phyloP scores from a whole-genome alignment of 2,888 invertebrate genomes.

The Sinopyrophorus schimmeli region DNA sequence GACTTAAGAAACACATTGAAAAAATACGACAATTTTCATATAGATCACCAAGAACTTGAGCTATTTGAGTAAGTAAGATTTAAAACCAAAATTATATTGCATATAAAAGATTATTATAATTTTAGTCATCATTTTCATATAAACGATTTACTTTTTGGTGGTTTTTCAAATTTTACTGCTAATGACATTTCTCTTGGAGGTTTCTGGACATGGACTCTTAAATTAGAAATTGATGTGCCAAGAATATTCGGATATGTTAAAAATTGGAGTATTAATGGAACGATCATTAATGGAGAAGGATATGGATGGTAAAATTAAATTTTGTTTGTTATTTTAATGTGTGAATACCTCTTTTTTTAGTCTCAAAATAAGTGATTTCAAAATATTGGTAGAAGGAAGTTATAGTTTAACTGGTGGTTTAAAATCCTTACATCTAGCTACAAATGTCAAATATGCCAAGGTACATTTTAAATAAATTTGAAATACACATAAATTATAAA shows the following conservation, averaged over 20 bases:
- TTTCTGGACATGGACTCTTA: background rate
- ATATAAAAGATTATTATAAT: background rate
- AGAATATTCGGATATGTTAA: background rate
- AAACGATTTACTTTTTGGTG: background rate
- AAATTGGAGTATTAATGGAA: background rate
- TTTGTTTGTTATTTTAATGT: background rate
- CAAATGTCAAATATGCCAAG: too few species aligned
- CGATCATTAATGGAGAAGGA: background rate
- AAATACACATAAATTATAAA: too few species aligned
- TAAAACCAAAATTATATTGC: background rate
- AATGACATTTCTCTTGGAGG: background rate
- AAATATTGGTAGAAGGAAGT: background rate
- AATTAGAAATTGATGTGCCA: background rate
- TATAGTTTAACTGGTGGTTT: too few species aligned
- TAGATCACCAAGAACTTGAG: too few species aligned
- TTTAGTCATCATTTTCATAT: background rate
- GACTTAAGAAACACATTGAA: too few species aligned
- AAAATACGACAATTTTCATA: too few species aligned
- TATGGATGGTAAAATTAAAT: background rate
- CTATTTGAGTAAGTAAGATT: background rate
- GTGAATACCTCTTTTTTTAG: background rate
- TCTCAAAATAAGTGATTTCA: background rate
- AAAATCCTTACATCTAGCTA: too few species aligned
- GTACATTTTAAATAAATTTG: too few species aligned
- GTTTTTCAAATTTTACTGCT: conserved; percentile 1